These are phyloP conservation scores for Troides oblongomaculatus DNA, from an alignment of 2,888 invertebrate species.

Conservation along the genomic window DNA sequence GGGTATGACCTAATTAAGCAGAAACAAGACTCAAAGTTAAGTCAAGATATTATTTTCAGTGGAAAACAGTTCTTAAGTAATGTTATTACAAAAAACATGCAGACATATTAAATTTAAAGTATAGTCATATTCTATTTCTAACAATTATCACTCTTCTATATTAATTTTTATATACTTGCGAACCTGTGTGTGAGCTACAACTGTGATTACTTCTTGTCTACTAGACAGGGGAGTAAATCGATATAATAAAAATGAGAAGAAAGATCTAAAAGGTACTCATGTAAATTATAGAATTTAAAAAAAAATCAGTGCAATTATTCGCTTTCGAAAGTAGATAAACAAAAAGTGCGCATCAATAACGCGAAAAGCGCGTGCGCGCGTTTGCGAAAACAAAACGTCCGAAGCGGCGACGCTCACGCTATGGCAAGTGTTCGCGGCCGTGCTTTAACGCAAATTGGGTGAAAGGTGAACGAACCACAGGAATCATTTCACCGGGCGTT, in stretches of 20 bases:
- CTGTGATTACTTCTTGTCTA: too few species aligned
- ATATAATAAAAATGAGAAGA: too few species aligned
- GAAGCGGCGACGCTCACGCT: constrained; percentile 35
- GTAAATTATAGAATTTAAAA: not conserved
- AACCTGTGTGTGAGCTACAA: not conserved
- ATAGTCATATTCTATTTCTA: too few species aligned
- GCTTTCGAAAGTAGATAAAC: constrained; percentile 22
- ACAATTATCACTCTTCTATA: too few species aligned
- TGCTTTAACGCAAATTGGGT: constrained; percentile 68
- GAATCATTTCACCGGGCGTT: constrained; percentile 66
- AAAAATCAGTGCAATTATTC: constrained; percentile 1
- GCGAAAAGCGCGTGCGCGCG: constrained; percentile 33
- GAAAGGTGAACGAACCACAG: constrained; percentile 63
- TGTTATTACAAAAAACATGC: too few species aligned
- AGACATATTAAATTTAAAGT: too few species aligned
- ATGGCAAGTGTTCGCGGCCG: constrained; percentile 48
- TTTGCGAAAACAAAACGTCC: constrained; percentile 40
- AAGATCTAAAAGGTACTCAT: too few species aligned
- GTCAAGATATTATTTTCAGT: too few species aligned
- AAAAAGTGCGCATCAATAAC: constrained; percentile 14
- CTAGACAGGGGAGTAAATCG: too few species aligned
- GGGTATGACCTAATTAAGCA: too few species aligned
- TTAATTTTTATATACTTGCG: not conserved
- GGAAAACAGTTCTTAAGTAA: too few species aligned
- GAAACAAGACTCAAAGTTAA: too few species aligned